These are phyloP conservation scores for Euura lappo DNA, from an alignment of 1,140 invertebrate species.

Conservation along the genomic window DNA sequence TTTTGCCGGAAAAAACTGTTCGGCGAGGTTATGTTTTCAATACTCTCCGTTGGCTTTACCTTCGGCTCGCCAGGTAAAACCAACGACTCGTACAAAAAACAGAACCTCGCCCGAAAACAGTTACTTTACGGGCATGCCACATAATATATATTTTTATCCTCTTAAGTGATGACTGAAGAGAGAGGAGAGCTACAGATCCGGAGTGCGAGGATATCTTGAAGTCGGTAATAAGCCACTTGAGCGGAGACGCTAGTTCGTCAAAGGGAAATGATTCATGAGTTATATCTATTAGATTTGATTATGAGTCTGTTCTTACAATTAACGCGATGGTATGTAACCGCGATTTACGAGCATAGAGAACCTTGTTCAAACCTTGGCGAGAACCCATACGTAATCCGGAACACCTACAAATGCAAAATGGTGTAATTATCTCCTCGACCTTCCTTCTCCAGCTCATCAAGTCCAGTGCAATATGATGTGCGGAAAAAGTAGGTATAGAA, in stretches of 20 bases:
- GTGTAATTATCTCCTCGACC: neutral
- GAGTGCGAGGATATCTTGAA: neutral
- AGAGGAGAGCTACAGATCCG: neutral
- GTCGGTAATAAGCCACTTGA: neutral
- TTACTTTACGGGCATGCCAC: too few species aligned
- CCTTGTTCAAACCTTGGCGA: neutral
- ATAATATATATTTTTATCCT: too few species aligned
- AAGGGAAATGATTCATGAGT: conserved; percentile 1
- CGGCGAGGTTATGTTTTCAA: too few species aligned
- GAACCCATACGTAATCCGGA: neutral
- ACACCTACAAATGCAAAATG: conserved; percentile 4
- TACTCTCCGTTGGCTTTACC: too few species aligned
- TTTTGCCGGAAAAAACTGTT: too few species aligned
- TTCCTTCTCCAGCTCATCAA: neutral
- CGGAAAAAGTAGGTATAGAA: too few species aligned
- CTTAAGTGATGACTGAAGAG: too few species aligned
- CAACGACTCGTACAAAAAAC: too few species aligned
- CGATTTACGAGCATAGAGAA: neutral
- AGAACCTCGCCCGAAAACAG: too few species aligned
- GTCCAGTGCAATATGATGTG: too few species aligned
- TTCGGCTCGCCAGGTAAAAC: too few species aligned
- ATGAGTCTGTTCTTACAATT: neutral
- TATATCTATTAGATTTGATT: neutral
- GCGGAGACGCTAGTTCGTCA: neutral
- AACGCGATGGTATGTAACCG: neutral